phyloP scores from a whole-genome alignment of 2,113 vertebrate species.

The Nannospalax galili region DNA sequence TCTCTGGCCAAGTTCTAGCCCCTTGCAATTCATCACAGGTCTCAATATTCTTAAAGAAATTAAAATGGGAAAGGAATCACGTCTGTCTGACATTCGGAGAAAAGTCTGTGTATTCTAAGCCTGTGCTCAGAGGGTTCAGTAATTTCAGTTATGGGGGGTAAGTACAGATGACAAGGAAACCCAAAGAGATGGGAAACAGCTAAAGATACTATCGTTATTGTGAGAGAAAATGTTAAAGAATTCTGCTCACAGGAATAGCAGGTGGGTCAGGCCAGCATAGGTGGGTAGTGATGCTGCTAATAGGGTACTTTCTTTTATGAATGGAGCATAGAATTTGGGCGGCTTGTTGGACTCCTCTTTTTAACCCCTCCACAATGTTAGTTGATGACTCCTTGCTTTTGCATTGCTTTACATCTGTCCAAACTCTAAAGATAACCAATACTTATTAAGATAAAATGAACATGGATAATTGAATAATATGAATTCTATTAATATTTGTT shows the following conservation, averaged over 20 bases:
- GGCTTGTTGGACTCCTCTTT: background rate
- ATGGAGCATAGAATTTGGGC: background rate
- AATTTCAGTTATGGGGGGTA: background rate
- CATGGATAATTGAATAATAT: background rate
- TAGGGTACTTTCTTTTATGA: background rate
- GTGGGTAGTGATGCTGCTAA: background rate
- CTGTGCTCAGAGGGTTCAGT: background rate
- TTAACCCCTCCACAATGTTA: background rate
- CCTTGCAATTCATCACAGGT: background rate
- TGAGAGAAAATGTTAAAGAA: background rate
- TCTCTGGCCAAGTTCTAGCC: background rate
- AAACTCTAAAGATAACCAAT: background rate
- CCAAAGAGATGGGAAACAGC: background rate
- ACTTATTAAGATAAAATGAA: conserved; percentile 43
- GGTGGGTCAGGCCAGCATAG: background rate
- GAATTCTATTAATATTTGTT: background rate
- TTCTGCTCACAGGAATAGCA: background rate
- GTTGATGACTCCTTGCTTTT: background rate
- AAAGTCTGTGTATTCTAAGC: background rate
- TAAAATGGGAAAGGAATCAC: background rate
- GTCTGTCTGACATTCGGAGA: background rate
- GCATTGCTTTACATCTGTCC: conserved; percentile 33
- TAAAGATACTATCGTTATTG: background rate
- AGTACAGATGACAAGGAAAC: background rate
- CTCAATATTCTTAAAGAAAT: background rate